Conservation (phyloP, 2,797 vertebrate genomes). For the Anas bahamensis region DNA sequence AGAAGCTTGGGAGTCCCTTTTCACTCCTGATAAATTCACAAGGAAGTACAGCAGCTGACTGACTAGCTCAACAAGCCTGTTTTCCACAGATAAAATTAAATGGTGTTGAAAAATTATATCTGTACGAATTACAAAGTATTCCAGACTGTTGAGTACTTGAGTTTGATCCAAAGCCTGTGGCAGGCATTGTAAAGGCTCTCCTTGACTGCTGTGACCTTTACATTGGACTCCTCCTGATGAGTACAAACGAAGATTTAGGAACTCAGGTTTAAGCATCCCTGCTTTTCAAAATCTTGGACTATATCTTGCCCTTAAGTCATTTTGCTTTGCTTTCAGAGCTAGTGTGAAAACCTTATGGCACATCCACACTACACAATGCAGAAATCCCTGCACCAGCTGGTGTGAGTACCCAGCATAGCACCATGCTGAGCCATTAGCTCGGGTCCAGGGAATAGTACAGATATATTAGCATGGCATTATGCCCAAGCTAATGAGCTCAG, state of each 20-base stretch:
- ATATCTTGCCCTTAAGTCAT: background rate
- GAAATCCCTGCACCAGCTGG: constrained; percentile 57
- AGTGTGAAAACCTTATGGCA: constrained; percentile 35
- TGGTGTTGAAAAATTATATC: constrained; percentile 23
- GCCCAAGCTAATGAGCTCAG: constrained; percentile 50
- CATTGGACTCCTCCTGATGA: background rate
- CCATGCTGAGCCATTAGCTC: constrained; percentile 46
- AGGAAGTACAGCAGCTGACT: background rate
- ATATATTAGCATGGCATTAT: constrained; percentile 35
- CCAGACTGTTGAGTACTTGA: background rate
- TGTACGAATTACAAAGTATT: background rate
- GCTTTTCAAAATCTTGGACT: background rate
- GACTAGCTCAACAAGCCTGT: background rate
- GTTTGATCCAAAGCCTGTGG: background rate
- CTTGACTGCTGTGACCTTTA: background rate
- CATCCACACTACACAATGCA: background rate
- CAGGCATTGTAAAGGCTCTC: background rate
- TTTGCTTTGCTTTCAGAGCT: constrained; percentile 14
- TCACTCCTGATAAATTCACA: background rate
- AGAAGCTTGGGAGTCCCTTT: background rate
- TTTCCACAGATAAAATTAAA: constrained; percentile 17
- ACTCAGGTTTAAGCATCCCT: background rate
- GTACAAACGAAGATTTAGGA: background rate
- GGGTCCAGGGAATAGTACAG: constrained; percentile 48
- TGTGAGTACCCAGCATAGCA: constrained; percentile 12